Conservation (phyloP, 2,888 invertebrate species). For the Stomorhina lunata region DNA sequence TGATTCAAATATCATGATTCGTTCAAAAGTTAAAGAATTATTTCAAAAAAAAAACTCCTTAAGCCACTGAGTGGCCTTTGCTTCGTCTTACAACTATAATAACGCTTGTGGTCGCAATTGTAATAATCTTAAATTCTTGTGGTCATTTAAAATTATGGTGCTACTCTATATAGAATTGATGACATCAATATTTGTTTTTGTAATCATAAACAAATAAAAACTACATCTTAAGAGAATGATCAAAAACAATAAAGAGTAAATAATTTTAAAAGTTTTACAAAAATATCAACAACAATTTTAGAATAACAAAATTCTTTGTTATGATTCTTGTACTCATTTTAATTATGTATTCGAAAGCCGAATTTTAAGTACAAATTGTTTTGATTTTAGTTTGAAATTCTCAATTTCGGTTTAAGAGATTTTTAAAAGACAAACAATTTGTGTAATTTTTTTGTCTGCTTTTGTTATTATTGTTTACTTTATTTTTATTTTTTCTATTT, state of each 20-base stretch:
- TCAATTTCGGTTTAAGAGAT: neutral
- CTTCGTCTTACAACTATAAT: neutral
- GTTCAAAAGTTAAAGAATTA: no score
- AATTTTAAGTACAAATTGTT: slow-evolving; percentile 40
- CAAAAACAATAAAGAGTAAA: slow-evolving; percentile 22
- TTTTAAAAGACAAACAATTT: slow-evolving; percentile 21
- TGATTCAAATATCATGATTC: no score
- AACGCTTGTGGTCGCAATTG: neutral
- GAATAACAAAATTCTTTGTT: slow-evolving; percentile 5
- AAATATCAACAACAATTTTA: neutral
- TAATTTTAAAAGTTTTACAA: neutral
- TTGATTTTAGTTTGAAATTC: neutral
- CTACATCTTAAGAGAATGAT: slow-evolving; percentile 7
- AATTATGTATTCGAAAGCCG: slow-evolving; percentile 41
- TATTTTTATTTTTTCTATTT: neutral
- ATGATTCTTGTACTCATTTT: neutral
- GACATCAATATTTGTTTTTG: slow-evolving; percentile 31
- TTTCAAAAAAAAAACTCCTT: no score
- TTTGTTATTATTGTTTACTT: neutral
- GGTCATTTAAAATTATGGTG: neutral
- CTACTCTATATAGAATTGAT: slow-evolving; percentile 3
- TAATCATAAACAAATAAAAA: slow-evolving; percentile 8
- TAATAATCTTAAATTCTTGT: neutral
- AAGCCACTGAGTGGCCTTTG: no score
- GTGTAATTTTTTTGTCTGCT: slow-evolving; percentile 28